Conservation (phyloP, 2,888 invertebrate species). For the Polyploca ridens region DNA sequence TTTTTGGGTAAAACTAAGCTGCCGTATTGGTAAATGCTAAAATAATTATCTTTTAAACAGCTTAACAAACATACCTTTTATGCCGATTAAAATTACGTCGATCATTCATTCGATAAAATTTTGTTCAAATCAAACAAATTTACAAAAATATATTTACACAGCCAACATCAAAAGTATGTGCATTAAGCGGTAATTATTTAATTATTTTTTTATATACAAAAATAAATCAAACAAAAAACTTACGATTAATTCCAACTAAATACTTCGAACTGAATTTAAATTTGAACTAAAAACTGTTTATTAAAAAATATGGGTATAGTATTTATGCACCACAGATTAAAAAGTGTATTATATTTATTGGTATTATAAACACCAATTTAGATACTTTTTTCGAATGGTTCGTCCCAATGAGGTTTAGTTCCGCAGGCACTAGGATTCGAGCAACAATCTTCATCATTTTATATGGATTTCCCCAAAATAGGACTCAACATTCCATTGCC, state of each 20-base stretch:
- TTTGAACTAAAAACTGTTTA: constrained; percentile 3
- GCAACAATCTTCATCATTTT: constrained; percentile 38
- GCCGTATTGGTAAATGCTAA: constrained; percentile 84
- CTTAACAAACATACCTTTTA: constrained; percentile 71
- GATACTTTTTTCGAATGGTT: constrained; percentile 24
- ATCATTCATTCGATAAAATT: constrained; percentile 15
- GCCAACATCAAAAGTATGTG: constrained; percentile 74
- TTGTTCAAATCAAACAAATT: constrained; percentile 23
- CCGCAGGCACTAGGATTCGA: constrained; percentile 40
- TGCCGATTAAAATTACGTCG: constrained; percentile 43
- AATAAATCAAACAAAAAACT: constrained; percentile 42
- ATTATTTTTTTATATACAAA: constrained; percentile 49
- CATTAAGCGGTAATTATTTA: constrained; percentile 54
- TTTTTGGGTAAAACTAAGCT: constrained; percentile 66
- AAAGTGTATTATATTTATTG: background rate
- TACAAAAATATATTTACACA: constrained; percentile 28
- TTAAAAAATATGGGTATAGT: constrained; percentile 8
- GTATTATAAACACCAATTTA: background rate
- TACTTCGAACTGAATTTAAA: background rate
- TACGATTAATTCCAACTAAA: constrained; percentile 19
- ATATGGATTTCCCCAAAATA: constrained; percentile 42
- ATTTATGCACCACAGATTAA: constrained; percentile 23
- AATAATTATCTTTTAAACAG: constrained; percentile 63
- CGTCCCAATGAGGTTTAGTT: constrained; percentile 48
- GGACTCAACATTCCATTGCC: constrained; percentile 72